Evolutionary conservation across 2,888 invertebrate genomes (phyloP).

Genomic region (Homarus gammarus): DNA sequence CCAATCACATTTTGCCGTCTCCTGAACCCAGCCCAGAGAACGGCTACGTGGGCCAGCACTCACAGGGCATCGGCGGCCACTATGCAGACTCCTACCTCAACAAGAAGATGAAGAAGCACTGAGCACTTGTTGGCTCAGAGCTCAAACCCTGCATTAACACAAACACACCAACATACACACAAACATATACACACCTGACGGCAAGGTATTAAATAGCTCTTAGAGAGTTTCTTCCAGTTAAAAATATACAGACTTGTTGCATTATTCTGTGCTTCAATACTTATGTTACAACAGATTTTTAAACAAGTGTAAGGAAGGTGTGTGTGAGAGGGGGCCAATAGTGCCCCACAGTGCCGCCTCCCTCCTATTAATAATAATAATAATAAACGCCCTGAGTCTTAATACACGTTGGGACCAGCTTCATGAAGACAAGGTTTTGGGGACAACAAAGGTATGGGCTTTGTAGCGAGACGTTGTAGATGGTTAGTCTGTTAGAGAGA

Average conservation of each 20-base stretch:
- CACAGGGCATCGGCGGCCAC: constrained; percentile 82
- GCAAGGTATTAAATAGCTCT: neutral
- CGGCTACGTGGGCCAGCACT: constrained; percentile 81
- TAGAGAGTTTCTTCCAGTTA: neutral
- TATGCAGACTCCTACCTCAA: constrained; percentile 81
- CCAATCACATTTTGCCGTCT: constrained; percentile 80
- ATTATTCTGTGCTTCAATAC: neutral
- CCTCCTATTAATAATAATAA: no score
- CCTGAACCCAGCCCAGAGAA: constrained; percentile 81
- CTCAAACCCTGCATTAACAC: neutral
- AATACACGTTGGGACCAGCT: constrained; percentile 35
- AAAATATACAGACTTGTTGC: neutral
- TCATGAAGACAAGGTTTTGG: constrained; percentile 13
- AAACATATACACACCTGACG: neutral
- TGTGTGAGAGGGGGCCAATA: no score
- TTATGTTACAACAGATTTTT: no score
- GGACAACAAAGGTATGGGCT: constrained; percentile 6
- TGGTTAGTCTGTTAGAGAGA: neutral
- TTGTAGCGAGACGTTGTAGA: constrained; percentile 33
- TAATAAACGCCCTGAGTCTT: constrained; percentile 13
- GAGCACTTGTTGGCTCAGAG: neutral
- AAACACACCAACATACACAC: neutral
- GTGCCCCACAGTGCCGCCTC: no score
- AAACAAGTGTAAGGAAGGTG: neutral
- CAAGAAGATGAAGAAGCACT: constrained; percentile 79